Evolutionary conservation across 2,888 invertebrate genomes (phyloP).

Genomic region (Drosophila neonasuta): DNA sequence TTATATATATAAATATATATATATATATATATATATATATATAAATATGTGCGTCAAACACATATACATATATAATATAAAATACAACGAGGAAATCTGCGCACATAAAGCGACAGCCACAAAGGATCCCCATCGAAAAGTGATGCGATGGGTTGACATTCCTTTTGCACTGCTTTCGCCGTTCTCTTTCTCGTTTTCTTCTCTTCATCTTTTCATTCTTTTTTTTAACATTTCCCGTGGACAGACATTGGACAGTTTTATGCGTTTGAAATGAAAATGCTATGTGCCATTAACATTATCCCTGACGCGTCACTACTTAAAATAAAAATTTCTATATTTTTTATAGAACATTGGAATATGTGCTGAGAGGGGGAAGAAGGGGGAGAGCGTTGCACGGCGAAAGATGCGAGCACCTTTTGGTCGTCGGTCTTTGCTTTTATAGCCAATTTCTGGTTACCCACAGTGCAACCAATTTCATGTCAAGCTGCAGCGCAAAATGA

Average conservation of each 20-base stretch:
- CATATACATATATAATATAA: slow-evolving; percentile 21
- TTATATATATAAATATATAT: slow-evolving; percentile 38
- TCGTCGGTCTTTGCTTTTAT: slow-evolving; percentile 67
- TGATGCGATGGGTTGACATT: slow-evolving; percentile 36
- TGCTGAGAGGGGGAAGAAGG: background rate
- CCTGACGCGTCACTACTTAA: slow-evolving; percentile 77
- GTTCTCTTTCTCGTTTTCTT: background rate
- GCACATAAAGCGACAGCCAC: slow-evolving; percentile 66
- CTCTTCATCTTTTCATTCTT: slow-evolving; percentile 1
- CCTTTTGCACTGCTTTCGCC: slow-evolving; percentile 38
- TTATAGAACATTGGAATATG: slow-evolving; percentile 49
- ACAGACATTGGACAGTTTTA: slow-evolving; percentile 68
- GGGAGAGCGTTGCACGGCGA: slow-evolving; percentile 11
- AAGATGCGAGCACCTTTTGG: slow-evolving; percentile 64
- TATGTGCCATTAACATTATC: slow-evolving; percentile 79
- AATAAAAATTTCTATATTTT: slow-evolving; percentile 76
- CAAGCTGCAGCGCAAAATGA: slow-evolving; percentile 74
- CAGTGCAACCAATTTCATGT: slow-evolving; percentile 76
- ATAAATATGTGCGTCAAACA: background rate
- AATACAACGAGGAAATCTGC: slow-evolving; percentile 53
- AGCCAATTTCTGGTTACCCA: slow-evolving; percentile 77
- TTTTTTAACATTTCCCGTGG: slow-evolving; percentile 53
- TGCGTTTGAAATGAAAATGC: slow-evolving; percentile 77
- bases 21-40: too few relatives aligned
- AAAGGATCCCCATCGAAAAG: slow-evolving; percentile 42